These are phyloP conservation scores for Neodon shergylaensis DNA, from an alignment of 2,113 vertebrate genomes.

Conservation along the genomic window DNA sequence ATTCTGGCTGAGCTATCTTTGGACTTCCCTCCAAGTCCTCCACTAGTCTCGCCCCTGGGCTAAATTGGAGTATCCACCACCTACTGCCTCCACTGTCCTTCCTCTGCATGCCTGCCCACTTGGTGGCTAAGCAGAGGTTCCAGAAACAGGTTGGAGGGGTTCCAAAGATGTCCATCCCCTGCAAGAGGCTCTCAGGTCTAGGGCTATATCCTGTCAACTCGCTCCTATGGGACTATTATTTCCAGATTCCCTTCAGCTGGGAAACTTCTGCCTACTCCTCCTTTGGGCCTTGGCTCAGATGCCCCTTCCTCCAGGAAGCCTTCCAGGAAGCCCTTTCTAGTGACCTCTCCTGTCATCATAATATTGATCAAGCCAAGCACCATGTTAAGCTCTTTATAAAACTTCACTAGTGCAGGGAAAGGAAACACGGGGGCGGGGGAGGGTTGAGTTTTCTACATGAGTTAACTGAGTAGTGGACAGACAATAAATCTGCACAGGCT, in stretches of 20 bases:
- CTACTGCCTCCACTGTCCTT: neutral
- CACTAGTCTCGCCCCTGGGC: neutral
- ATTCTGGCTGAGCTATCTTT: conserved; percentile 76
- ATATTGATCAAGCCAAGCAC: neutral
- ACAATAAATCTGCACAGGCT: neutral
- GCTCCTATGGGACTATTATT: neutral
- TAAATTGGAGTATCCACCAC: neutral
- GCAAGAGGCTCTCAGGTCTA: neutral
- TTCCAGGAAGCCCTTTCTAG: conserved; percentile 7
- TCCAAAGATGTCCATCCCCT: neutral
- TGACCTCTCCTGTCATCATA: neutral
- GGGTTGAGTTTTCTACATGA: neutral
- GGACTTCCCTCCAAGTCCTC: conserved; percentile 55
- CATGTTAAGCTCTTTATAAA: neutral
- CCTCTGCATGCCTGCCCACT: neutral
- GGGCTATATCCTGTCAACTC: too few relatives aligned
- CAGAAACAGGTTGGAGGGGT: neutral
- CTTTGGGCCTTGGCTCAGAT: neutral
- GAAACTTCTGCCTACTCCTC: neutral
- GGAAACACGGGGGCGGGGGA: too few relatives aligned
- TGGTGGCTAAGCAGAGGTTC: neutral
- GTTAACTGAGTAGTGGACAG: conserved; percentile 1
- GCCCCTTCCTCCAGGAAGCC: conserved; percentile 19
- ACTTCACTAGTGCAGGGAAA: neutral
- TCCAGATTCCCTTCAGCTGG: neutral